phyloP scores from a whole-genome alignment of 2,113 vertebrate genomes.

The Paracanthobrama guichenoti region DNA sequence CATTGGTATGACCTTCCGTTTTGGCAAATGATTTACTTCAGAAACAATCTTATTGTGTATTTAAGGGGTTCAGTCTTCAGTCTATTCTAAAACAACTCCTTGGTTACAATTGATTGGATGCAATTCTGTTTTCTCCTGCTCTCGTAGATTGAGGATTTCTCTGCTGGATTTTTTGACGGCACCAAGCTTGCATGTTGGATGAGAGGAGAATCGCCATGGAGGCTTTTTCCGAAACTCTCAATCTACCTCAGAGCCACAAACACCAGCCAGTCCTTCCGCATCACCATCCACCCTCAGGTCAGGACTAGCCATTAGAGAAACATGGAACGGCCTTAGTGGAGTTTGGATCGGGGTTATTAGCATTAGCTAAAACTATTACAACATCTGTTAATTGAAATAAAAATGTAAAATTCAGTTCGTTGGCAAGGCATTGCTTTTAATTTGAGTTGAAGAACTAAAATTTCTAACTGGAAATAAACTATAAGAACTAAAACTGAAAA shows the following conservation, averaged over 20 bases:
- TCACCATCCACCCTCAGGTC: constrained; percentile 94
- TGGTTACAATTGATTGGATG: not conserved
- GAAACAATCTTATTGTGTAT: not conserved
- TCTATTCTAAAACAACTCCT: not conserved
- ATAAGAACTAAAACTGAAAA: too few relatives aligned
- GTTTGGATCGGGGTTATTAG: too few relatives aligned
- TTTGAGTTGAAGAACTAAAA: too few relatives aligned
- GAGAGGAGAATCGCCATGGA: constrained; percentile 86
- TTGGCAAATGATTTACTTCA: not conserved
- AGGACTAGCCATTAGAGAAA: not conserved
- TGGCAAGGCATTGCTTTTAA: too few relatives aligned
- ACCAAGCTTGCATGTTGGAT: constrained; percentile 93
- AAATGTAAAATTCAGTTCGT: too few relatives aligned
- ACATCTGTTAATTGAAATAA: too few relatives aligned
- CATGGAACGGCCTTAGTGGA: too few relatives aligned
- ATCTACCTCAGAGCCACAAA: constrained; percentile 92
- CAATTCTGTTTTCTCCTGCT: not conserved
- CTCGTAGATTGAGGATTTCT: constrained; percentile 87
- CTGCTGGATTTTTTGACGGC: constrained; percentile 91
- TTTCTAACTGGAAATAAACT: too few relatives aligned
- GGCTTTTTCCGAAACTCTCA: constrained; percentile 92
- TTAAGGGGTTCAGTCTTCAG: not conserved
- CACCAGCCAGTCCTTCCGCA: constrained; percentile 88
- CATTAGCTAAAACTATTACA: too few relatives aligned
- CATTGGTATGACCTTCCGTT: constrained; percentile 79